These are phyloP conservation scores for Pogonocichla stellata DNA, from an alignment of 2,113 vertebrate species.

Conservation along the genomic window DNA sequence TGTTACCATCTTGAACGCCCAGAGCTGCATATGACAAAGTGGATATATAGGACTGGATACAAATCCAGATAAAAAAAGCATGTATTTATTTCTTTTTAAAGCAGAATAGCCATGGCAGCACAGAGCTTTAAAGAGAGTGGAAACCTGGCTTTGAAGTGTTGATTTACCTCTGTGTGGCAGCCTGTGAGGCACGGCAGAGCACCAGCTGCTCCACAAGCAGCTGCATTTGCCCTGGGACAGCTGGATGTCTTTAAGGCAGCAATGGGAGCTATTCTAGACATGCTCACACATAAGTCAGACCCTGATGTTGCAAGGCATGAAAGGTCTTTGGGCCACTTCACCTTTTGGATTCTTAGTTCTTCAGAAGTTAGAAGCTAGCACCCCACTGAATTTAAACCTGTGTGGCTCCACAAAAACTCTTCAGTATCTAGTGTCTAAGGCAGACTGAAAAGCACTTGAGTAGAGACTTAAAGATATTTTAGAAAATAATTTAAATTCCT, in stretches of 20 bases:
- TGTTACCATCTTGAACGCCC: not conserved
- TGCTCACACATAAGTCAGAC: fast-evolving
- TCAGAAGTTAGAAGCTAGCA: not conserved
- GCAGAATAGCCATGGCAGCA: not conserved
- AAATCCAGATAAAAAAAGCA: not conserved
- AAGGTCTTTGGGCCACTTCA: not conserved
- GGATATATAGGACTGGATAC: not conserved
- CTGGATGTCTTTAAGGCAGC: not conserved
- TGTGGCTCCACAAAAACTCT: not conserved
- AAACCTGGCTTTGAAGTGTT: not conserved
- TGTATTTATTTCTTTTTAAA: not conserved
- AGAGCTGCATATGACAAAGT: not conserved
- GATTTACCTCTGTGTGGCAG: not conserved
- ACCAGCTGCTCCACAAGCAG: fast-evolving
- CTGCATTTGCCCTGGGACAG: not conserved
- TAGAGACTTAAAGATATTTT: not conserved
- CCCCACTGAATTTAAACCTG: not conserved
- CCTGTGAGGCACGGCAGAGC: not conserved
- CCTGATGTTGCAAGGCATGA: not conserved
- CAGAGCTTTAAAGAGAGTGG: not conserved
- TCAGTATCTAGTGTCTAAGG: not conserved
- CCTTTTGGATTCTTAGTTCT: not conserved
- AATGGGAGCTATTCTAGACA: not conserved
- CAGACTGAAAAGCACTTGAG: not conserved
- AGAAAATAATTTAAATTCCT: not conserved